Conservation (phyloP, 2,113 vertebrate genomes). For the Petromus typicus region DNA sequence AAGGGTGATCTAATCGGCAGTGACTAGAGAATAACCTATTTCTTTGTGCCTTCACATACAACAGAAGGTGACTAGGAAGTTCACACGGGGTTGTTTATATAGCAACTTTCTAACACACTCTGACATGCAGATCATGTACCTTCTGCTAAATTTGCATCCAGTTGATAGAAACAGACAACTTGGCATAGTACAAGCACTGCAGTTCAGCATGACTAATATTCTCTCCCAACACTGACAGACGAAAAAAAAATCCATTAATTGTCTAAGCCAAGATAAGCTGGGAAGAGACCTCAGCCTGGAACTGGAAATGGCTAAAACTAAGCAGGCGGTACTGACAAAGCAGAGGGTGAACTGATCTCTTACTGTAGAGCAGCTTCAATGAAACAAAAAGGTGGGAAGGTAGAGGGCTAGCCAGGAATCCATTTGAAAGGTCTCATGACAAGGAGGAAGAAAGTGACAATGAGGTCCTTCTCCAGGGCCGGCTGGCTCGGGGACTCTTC, state of each 20-base stretch:
- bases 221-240: slow-evolving; percentile 3
- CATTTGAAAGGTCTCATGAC: slow-evolving; percentile 8
- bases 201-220: not conserved
- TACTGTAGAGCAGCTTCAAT: slow-evolving; percentile 9
- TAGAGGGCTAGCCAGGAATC: not conserved
- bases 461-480: not conserved
- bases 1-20: slow-evolving; percentile 64
- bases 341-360: slow-evolving; percentile 17
- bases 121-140: slow-evolving; percentile 17
- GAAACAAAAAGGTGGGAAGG: slow-evolving; percentile 18
- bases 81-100: slow-evolving; percentile 49
- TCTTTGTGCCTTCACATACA: not conserved
- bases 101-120: slow-evolving; percentile 67
- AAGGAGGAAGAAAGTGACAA: slow-evolving; percentile 24
- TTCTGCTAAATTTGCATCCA: slow-evolving; percentile 66
- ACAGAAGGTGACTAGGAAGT: slow-evolving; percentile 60
- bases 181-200: not conserved
- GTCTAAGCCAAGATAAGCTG: slow-evolving; percentile 28
- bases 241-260: slow-evolving; percentile 48
- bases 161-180: slow-evolving; percentile 55
- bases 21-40: slow-evolving; percentile 53
- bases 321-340: slow-evolving; percentile 50
- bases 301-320: slow-evolving; percentile 42
- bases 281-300: slow-evolving; percentile 71
- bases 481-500: not conserved